Conservation (phyloP, 2,797 vertebrate genomes). For the Botia kubotai region DNA sequence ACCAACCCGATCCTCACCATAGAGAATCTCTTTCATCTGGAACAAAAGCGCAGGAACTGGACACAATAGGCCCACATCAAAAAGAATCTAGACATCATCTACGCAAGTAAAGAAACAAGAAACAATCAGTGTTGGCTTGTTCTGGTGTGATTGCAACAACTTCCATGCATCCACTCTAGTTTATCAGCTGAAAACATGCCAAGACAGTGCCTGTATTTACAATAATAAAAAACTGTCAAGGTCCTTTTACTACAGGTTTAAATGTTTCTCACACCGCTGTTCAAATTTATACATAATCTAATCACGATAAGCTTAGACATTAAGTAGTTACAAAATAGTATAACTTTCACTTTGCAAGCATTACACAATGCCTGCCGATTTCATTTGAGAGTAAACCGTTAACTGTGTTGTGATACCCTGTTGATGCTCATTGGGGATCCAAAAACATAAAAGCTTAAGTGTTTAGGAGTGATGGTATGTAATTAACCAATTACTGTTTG, state of each 20-base stretch:
- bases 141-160: conserved; percentile 71
- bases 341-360: too few species aligned
- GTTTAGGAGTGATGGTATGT: too few species aligned
- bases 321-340: too few species aligned
- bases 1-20: conserved; percentile 74
- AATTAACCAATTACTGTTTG: too few species aligned
- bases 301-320: too few species aligned
- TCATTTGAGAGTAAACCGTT: neutral
- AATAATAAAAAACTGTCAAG: neutral
- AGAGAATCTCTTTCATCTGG: conserved; percentile 85
- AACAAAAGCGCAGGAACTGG: conserved; percentile 81
- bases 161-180: conserved; percentile 69
- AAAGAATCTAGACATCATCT: conserved; percentile 74
- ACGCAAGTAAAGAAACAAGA: conserved; percentile 75
- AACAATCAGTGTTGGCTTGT: conserved; percentile 82
- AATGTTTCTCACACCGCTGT: too few species aligned
- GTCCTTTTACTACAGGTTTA: neutral
- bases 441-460: too few species aligned
- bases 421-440: neutral
- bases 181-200: conserved; percentile 30
- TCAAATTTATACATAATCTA: too few species aligned
- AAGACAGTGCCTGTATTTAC: conserved; percentile 3
- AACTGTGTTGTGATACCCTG: neutral
- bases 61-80: conserved; percentile 81
- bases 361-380: neutral